Base-by-base conservation (phyloP, 1,140 invertebrate genomes). In the Cotesia chilonis region DNA sequence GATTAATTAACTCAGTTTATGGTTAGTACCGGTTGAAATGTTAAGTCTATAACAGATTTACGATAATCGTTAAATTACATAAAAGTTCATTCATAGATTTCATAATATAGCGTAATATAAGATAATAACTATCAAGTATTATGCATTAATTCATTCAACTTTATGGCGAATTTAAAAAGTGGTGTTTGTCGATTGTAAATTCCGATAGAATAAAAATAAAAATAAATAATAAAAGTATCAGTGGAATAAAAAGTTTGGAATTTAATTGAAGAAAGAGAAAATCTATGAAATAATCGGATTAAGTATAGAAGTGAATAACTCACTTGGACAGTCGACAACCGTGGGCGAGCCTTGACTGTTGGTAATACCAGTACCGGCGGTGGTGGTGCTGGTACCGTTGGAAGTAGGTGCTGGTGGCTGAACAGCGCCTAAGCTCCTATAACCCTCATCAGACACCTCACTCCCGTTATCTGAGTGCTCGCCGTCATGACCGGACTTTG, bases 361-460 rank as follows among this genome's bases (percentile, higher is more conserved):
- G 65, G 72, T 79, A 71, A 75, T 79, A 41, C 54, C 76, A 64
- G 78, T 80, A 81, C 47, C 28, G 73, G 74, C 52, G 77, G 85
- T 4, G 83, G 87, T 37, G 84, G 87, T 0, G 83, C 83, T 70
- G 87, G 86, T 1, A 84, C 82, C 4, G 84, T 87, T 68, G 77
- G 85, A 28, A 66, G 75, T 80, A 57, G 76, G 72, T 6, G 76
- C 78, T 54, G 88, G 82, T 20, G 88, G 86, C 71, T 91, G 92
- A 37, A 93, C 89, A 35, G 92, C 88, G 5, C 93, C 92, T 75
- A 94, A 83, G 79, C 93, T 95, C 78, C 94, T 90, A 80, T 96
- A 96, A 4, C 94, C 94, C 81, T 95, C 94, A 84, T 96, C 94
- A 55, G 94, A 95, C 17, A 95, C 93, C 81, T 95, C 94, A 70